Base-by-base conservation (phyloP, 2,113 vertebrate species). In the Xenus cinereus region DNA sequence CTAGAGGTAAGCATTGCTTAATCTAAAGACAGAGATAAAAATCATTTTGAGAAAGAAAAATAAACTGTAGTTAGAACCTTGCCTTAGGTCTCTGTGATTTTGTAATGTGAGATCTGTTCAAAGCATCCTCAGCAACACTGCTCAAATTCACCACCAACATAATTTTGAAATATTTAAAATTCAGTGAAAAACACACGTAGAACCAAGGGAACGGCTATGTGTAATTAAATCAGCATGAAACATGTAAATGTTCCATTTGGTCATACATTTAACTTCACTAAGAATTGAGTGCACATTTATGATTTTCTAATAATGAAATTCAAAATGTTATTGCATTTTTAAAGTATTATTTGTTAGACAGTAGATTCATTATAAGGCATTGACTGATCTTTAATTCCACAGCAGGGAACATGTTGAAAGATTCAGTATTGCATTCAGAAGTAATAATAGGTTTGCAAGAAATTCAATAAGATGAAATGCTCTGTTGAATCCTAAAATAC, bases 281-380 rank as follows among this genome's bases (percentile, higher is more conserved):
- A 95, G 77, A 97, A 97, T 97, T 95, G 97, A 97, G 96, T 77
- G 63, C 74, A 95, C 59, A 87, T 76, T 97, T 97, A 85, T 51
- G 93, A 91, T 97, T 96, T 97, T 90, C 90, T 95, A 96, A 97
- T 94, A 95, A 96, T 77, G 72, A 95, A 97, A 96, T 91, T 95
- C 67, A 94, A 94, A 92, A 93, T 87, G 54, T 90, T 97, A 95
- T 87, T 97, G 59, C 86, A 82, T 96, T 97, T 97, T 94, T 91
- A 81, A 98, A 95, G 39, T 41, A 83, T 93, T 92, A 68, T 95
- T 98, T 97, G 78, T 97, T 94, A 91, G 89, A 94, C 56, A 95
- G 84, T 72, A 85, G 54, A 76, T 97, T 97, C 93, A 95, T 97
- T 96, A 75, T 87, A 92, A 96, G 48, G 95, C 90, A 96, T 87